Conservation (phyloP, 2,113 vertebrate genomes). For the Octodon degus region DNA sequence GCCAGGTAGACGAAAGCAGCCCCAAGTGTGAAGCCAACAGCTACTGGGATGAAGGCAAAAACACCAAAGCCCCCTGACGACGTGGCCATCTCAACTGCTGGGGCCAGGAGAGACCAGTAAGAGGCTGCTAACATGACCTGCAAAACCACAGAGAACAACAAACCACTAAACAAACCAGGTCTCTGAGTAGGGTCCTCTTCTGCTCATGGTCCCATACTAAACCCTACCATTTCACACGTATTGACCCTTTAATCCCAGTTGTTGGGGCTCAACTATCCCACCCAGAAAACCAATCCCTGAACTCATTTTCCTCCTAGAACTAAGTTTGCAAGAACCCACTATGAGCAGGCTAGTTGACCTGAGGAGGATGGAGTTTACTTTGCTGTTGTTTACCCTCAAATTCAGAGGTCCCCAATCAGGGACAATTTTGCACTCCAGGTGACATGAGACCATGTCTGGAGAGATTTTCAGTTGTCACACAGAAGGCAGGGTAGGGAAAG, state of each 20-base stretch:
- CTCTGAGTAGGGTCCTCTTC: too few species aligned
- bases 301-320: not conserved
- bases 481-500: too few species aligned
- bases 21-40: slow-evolving; percentile 92
- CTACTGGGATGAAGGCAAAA: slow-evolving; percentile 94
- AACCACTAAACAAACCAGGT: not conserved
- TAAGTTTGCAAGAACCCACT: not conserved
- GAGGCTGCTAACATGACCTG: slow-evolving; percentile 98
- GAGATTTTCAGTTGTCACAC: not conserved
- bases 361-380: not conserved
- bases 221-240: fast-evolving
- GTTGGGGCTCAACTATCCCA: not conserved
- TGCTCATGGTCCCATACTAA: not conserved
- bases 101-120: slow-evolving; percentile 97
- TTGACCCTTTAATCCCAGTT: not conserved
- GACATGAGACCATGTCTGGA: not conserved
- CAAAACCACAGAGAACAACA: not conserved
- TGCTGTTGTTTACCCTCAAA: not conserved
- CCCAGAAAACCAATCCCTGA: not conserved
- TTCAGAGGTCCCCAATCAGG: not conserved
- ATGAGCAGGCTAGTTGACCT: too few species aligned
- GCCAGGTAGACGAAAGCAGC: slow-evolving; percentile 94
- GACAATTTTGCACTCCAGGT: not conserved
- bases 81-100: slow-evolving; percentile 94
- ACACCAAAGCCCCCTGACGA: slow-evolving; percentile 92